Conservation (phyloP, 2,797 vertebrate species). For the Cirrhinus mrigala region DNA sequence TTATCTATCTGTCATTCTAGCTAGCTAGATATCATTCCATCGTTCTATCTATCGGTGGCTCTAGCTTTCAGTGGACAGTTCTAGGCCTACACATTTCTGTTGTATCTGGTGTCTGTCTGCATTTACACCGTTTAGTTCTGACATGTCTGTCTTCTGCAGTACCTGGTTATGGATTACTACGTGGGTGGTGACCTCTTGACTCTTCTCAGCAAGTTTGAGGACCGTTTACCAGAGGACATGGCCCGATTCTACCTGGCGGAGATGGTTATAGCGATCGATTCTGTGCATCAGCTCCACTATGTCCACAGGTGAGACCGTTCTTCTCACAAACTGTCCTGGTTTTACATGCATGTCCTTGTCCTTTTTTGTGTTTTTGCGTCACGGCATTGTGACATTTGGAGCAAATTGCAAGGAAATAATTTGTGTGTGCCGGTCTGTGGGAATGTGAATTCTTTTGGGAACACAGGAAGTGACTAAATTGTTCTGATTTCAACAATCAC, state of each 20-base stretch:
- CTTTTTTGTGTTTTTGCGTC: not conserved
- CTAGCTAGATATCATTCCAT: not conserved
- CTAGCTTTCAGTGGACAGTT: not conserved
- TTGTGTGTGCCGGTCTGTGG: conserved; percentile 3
- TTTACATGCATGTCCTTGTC: not conserved
- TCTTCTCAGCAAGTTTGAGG: conserved; percentile 98
- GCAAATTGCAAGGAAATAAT: not conserved
- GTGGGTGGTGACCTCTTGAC: conserved; percentile 98
- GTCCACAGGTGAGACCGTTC: conserved; percentile 89
- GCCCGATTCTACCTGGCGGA: conserved; percentile 98
- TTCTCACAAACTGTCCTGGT: not conserved
- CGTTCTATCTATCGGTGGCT: not conserved
- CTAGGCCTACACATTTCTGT: not conserved
- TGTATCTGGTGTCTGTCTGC: not conserved
- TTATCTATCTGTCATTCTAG: not conserved
- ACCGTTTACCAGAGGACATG: conserved; percentile 97
- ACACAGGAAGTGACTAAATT: conserved; percentile 34
- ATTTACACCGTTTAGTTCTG: not conserved
- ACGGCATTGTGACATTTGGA: not conserved
- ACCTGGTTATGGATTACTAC: conserved; percentile 99
- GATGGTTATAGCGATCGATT: conserved; percentile 99
- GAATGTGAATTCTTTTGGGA: conserved; percentile 21
- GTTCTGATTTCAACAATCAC: conserved; percentile 18
- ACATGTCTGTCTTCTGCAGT: conserved; percentile 73
- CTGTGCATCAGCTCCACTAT: conserved; percentile 97